phyloP scores from a whole-genome alignment of 1,140 invertebrate genomes.

The Physella acuta region DNA sequence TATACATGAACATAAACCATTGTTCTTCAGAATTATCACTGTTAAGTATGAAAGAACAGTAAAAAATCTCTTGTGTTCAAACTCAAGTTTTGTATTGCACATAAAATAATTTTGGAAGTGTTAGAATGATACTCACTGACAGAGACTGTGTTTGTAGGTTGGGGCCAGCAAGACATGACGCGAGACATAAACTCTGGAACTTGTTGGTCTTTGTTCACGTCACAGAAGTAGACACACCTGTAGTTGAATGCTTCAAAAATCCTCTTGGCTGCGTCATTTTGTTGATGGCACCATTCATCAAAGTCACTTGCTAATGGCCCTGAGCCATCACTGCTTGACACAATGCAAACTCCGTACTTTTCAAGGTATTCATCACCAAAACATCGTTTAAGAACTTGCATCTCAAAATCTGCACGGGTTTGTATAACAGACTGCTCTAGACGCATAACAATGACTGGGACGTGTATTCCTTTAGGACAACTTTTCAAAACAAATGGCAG shows the following conservation, averaged over 20 bases:
- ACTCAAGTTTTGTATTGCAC: too few relatives aligned
- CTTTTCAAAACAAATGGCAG: neutral
- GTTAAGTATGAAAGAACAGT: too few relatives aligned
- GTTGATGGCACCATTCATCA: neutral
- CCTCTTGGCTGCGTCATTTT: neutral
- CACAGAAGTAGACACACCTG: conserved; percentile 6
- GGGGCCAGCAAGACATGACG: neutral
- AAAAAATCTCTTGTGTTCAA: too few relatives aligned
- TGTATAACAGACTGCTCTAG: neutral
- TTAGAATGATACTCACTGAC: neutral
- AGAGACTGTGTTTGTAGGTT: neutral
- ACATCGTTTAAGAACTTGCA: neutral
- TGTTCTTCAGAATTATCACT: too few relatives aligned
- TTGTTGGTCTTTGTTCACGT: neutral
- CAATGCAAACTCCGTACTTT: neutral
- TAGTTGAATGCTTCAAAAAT: neutral
- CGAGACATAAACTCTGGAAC: neutral
- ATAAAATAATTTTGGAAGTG: too few relatives aligned
- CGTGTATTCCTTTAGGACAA: neutral
- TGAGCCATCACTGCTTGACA: neutral
- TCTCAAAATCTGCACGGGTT: neutral
- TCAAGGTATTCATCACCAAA: neutral
- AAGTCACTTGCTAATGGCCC: neutral
- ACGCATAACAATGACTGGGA: neutral
- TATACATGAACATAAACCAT: too few relatives aligned